phyloP scores from a whole-genome alignment of 1,140 invertebrate genomes.

The Cepaea nemoralis region DNA sequence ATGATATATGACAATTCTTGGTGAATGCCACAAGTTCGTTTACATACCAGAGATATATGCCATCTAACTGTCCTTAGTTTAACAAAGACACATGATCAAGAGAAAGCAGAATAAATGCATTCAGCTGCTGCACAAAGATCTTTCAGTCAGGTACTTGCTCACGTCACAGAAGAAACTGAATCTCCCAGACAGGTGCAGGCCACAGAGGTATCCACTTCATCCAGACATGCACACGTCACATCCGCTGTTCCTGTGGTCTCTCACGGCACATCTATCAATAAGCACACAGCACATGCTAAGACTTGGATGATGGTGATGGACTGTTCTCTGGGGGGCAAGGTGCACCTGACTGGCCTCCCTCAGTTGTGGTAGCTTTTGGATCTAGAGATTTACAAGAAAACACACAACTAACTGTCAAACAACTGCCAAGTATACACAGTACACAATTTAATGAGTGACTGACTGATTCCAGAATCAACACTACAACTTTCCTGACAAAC shows the following conservation, averaged over 20 bases:
- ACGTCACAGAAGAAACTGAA: neutral
- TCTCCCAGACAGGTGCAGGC: neutral
- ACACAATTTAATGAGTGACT: neutral
- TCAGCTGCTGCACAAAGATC: no score
- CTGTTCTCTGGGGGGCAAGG: neutral
- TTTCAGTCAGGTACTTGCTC: neutral
- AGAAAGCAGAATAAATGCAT: no score
- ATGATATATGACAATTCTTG: no score
- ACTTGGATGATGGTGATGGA: neutral
- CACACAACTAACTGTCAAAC: neutral
- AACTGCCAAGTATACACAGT: no score
- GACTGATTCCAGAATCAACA: neutral
- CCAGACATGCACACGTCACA: neutral
- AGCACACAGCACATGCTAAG: constrained; percentile 1
- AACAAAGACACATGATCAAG: no score
- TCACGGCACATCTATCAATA: neutral
- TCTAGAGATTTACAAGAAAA: neutral
- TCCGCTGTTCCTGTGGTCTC: neutral
- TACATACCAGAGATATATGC: no score
- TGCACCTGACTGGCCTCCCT: neutral
- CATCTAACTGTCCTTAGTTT: no score
- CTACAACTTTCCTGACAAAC: no score
- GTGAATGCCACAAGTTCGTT: no score
- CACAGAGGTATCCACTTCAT: neutral
- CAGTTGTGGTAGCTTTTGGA: neutral